These are phyloP conservation scores for Drosophila asahinai DNA, from an alignment of 1,140 invertebrate species.

Conservation along the genomic window DNA sequence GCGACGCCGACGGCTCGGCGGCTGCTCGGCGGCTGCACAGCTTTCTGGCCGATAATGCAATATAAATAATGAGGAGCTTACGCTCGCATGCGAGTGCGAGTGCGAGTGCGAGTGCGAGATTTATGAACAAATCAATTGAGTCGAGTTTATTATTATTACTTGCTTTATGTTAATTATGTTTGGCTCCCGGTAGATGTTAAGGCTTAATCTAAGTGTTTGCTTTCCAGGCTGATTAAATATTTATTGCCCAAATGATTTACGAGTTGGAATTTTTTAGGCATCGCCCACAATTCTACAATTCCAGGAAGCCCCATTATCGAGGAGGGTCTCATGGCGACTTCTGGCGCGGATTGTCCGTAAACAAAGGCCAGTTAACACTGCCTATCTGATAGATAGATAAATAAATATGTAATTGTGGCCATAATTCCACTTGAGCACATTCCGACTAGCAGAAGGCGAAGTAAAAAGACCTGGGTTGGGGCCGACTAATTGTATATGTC, in stretches of 20 bases:
- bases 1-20: slow-evolving; percentile 23
- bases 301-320: slow-evolving; percentile 44
- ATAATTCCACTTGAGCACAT: slow-evolving; percentile 50
- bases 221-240: slow-evolving; percentile 53
- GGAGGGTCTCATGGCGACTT: slow-evolving; percentile 32
- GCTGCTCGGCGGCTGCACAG: slow-evolving; percentile 25
- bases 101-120: slow-evolving; percentile 36
- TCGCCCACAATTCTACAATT: slow-evolving; percentile 27
- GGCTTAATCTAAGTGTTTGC: slow-evolving; percentile 51
- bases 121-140: slow-evolving; percentile 67
- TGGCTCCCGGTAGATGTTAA: slow-evolving; percentile 50
- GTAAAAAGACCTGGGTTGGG: slow-evolving; percentile 18
- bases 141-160: slow-evolving; percentile 62
- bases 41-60: slow-evolving; percentile 59
- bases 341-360: slow-evolving; percentile 37
- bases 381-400: slow-evolving; percentile 58
- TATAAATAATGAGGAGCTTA: slow-evolving; percentile 43
- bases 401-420: slow-evolving; percentile 69
- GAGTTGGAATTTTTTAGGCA: slow-evolving; percentile 11
- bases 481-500: slow-evolving; percentile 30
- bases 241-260: slow-evolving; percentile 67
- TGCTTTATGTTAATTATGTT: slow-evolving; percentile 73
- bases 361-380: slow-evolving; percentile 44
- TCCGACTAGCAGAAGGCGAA: slow-evolving; percentile 17
- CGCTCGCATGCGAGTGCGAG: slow-evolving; percentile 11